Base-by-base conservation (phyloP, 2,113 vertebrate species). In the Catharus bicknelli region DNA sequence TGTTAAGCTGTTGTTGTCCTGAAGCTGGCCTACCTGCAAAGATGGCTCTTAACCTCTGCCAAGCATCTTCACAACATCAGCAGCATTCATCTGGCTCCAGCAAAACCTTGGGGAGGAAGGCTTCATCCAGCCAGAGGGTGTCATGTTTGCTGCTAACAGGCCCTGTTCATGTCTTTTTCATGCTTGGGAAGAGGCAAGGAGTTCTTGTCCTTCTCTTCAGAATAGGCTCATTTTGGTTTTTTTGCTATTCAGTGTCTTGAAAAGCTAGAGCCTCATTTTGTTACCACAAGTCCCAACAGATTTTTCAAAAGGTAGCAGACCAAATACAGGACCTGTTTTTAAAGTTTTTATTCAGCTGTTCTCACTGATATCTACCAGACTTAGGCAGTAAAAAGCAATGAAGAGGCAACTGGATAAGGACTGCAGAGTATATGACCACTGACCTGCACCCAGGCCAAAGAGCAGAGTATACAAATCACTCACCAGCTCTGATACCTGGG, bases 281-380 rank as follows among this genome's bases (percentile, higher is more conserved):
- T 86, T 68, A 51, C n/a, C 42, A 25, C 18, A 78, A 25, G 43
- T 66, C 83, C 82, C 48, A 70, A 74, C 15, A 83, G 38, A 74
- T 86, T 82, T 93, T 85, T 87, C 34, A 59, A 76, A 73, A 87
- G 77, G 68, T 51, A 82, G 57, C 61, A 83, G 42, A 83, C 54
- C 50, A 84, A 85, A 80, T 29, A 73, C 23, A 66, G 62, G 83
- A 84, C 54, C 58, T 43, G 13, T n/a, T 93, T 86, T 82, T 88
- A 38, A 94, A 84, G 90, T 47, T 86, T 91, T 87, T 85, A 68
- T 84, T 89, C 58, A 58, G 38, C 50, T 75, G 40, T n/a, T 83
- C 80, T 78, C 9, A 2, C 53, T 90, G 55, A 77, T 78, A 48
- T 42, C 77, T 75, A 79, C 67, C 87, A 91, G 66, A 47, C 58